Conservation (phyloP, 2,888 invertebrate genomes). For the Drosophila bunnanda region DNA sequence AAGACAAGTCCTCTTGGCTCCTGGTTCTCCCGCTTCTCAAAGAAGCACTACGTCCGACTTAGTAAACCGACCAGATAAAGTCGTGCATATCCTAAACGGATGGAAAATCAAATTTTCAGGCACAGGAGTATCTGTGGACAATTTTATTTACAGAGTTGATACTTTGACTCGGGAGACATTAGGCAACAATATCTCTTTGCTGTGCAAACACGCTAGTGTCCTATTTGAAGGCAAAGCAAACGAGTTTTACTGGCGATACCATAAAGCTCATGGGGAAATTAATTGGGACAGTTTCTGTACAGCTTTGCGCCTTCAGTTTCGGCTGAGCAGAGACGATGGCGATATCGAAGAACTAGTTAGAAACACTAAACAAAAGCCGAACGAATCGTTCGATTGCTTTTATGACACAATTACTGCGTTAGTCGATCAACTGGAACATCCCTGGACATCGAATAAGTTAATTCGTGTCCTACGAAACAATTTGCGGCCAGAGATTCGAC, state of each 20-base stretch:
- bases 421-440: slow-evolving; percentile 3
- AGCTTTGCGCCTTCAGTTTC: slow-evolving; percentile 7
- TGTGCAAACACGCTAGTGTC: background rate
- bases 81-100: background rate
- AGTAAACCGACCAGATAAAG: background rate
- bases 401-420: background rate
- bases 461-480: background rate
- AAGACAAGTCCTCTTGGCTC: background rate
- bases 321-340: background rate
- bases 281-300: background rate
- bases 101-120: background rate
- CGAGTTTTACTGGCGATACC: no score
- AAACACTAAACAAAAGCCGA: background rate
- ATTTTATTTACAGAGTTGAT: no score
- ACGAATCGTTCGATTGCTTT: slow-evolving; percentile 5
- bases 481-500: background rate
- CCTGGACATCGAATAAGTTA: background rate
- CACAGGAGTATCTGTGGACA: background rate
- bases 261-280: background rate
- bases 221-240: slow-evolving; percentile 1
- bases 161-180: background rate
- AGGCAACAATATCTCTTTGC: background rate
- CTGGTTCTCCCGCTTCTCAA: slow-evolving; percentile 7
- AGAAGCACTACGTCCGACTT: background rate
- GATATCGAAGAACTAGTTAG: slow-evolving; percentile 10